phyloP scores from a whole-genome alignment of 2,888 invertebrate species.

The Ischnura elegans region DNA sequence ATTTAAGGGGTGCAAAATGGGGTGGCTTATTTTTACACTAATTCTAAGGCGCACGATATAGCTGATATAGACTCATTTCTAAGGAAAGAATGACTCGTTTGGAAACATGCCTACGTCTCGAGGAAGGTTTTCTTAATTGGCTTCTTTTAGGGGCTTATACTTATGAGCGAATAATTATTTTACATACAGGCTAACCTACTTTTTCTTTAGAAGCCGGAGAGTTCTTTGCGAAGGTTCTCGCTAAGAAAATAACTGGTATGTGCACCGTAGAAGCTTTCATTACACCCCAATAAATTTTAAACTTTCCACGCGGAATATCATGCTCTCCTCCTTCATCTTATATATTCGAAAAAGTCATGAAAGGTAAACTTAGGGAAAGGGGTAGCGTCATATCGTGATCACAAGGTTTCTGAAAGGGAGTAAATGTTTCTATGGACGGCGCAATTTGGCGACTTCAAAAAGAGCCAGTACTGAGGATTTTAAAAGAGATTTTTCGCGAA shows the following conservation, averaged over 20 bases:
- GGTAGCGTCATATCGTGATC: not conserved
- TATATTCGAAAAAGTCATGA: not conserved
- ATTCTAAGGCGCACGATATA: not conserved
- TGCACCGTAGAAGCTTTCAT: not conserved
- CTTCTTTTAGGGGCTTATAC: not conserved
- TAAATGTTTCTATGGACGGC: not conserved
- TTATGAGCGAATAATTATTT: not conserved
- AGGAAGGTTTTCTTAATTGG: not conserved
- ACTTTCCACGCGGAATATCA: not conserved
- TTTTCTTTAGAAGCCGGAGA: not conserved
- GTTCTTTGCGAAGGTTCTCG: not conserved
- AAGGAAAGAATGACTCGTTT: not conserved
- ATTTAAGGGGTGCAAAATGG: too few relatives aligned
- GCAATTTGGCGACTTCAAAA: constrained; percentile 19
- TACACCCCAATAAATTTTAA: constrained; percentile 2
- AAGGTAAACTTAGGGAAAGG: constrained; percentile 6
- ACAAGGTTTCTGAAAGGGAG: not conserved
- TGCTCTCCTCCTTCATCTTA: not conserved
- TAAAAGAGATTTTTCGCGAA: not conserved
- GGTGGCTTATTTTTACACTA: too few relatives aligned
- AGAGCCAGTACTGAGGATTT: not conserved
- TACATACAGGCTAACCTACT: not conserved
- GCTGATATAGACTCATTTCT: not conserved
- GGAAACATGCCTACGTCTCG: not conserved
- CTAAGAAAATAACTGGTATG: not conserved